Evolutionary conservation across 2,113 vertebrate species (phyloP).

Genomic region (Morphnarchus princeps): DNA sequence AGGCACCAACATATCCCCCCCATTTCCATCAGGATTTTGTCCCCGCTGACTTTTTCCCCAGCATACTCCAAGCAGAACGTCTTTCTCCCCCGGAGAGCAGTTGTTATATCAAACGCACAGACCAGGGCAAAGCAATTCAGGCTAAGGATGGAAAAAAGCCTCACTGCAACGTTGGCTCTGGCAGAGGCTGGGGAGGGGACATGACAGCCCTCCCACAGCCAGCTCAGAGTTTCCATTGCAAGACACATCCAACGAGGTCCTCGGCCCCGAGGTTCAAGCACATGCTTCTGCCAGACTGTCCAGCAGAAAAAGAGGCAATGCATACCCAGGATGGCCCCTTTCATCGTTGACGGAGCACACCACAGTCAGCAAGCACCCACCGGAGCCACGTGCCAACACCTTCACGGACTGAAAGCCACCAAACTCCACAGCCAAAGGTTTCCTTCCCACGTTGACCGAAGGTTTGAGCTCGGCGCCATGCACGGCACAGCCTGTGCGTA

Average conservation of each 20-base stretch:
- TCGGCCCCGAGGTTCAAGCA: fast-evolving
- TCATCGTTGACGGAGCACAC: not conserved
- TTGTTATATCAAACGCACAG: too few species aligned
- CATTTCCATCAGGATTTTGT: not conserved
- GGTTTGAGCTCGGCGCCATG: fast-evolving
- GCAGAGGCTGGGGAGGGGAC: not conserved
- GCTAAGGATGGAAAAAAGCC: not conserved
- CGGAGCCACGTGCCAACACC: not conserved
- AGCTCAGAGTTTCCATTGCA: not conserved
- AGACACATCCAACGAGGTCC: not conserved
- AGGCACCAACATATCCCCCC: not conserved
- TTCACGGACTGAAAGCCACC: not conserved
- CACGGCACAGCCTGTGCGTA: fast-evolving
- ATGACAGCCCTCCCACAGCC: not conserved
- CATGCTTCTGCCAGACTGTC: not conserved
- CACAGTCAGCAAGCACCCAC: not conserved
- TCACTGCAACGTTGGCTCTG: not conserved
- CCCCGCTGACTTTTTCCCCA: not conserved
- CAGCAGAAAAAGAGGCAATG: fast-evolving
- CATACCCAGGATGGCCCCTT: too few species aligned
- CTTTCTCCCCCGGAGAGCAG: not conserved
- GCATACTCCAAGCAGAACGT: not conserved
- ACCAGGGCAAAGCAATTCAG: not conserved
- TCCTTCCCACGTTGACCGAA: fast-evolving
- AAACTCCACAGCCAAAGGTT: fast-evolving